Conservation (phyloP, 2,888 invertebrate species). For the Nesidiocoris tenuis region DNA sequence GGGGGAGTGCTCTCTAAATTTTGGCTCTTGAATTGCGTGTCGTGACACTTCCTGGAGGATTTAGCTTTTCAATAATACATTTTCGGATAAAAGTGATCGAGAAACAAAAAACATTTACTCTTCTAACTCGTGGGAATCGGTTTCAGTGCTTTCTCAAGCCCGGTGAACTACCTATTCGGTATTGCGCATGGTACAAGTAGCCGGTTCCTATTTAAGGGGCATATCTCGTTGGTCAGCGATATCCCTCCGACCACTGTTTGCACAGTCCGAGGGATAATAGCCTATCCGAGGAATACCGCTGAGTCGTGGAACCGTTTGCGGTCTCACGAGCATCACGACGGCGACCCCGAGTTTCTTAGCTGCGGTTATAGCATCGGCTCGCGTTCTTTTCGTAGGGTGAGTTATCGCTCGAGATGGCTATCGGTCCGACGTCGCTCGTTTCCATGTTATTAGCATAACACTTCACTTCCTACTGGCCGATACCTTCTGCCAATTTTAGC, state of each 20-base stretch:
- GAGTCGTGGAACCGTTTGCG: constrained; percentile 8
- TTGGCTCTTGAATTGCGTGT: too few species aligned
- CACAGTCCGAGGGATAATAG: constrained; percentile 24
- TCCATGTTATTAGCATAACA: constrained; percentile 33
- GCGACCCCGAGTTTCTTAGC: background rate
- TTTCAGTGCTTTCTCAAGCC: too few species aligned
- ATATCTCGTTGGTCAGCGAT: constrained; percentile 2
- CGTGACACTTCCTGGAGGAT: too few species aligned
- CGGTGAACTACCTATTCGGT: too few species aligned
- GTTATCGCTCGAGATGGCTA: constrained; percentile 28
- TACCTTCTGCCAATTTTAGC: background rate
- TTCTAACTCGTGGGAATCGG: too few species aligned
- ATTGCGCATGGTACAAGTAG: too few species aligned
- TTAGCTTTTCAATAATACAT: too few species aligned
- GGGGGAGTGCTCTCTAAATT: too few species aligned
- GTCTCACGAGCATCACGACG: constrained; percentile 33
- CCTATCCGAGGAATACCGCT: too few species aligned
- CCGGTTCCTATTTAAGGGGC: background rate
- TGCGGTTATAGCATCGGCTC: background rate
- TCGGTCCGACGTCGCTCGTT: constrained; percentile 26
- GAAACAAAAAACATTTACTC: too few species aligned
- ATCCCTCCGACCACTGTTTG: constrained; percentile 15
- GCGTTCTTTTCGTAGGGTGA: too few species aligned
- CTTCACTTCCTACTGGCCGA: constrained; percentile 9
- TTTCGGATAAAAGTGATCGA: too few species aligned